phyloP scores from a whole-genome alignment of 2,797 vertebrate species.

The Liasis olivaceus region DNA sequence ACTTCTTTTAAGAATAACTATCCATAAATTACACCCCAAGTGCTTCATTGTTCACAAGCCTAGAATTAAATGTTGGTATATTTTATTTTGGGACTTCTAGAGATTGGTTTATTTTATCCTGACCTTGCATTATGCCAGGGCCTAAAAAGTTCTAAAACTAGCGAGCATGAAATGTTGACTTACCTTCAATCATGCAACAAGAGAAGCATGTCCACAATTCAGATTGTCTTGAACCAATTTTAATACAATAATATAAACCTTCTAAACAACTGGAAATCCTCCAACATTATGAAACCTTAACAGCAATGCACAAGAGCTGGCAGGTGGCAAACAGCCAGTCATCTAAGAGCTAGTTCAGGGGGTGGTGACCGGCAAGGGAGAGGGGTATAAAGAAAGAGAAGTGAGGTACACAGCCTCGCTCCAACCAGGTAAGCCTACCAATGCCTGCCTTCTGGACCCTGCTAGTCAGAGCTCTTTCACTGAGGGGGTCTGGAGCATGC shows the following conservation, averaged over 20 bases:
- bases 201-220: neutral
- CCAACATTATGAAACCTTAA: neutral
- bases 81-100: neutral
- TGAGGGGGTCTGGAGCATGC: no score
- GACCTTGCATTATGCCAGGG: no score
- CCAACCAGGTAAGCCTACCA: neutral
- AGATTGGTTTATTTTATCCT: neutral
- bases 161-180: neutral
- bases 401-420: neutral
- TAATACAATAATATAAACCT: neutral
- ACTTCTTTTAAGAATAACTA: neutral
- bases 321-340: neutral
- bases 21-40: neutral
- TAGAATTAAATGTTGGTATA: neutral
- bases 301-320: neutral
- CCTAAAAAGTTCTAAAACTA: neutral
- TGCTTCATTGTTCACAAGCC: neutral
- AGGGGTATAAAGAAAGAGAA: neutral
- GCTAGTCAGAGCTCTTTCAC: no score
- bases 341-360: neutral
- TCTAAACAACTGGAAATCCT: neutral
- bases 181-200: neutral
- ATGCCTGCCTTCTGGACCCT: neutral
- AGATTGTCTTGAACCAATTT: neutral
- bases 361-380: neutral